A percentile compares a stretch with the other conserved stretches of the same genome.
Conservation (phyloP, 2,113 vertebrate species). For the Halichoerus grypus region DNA sequence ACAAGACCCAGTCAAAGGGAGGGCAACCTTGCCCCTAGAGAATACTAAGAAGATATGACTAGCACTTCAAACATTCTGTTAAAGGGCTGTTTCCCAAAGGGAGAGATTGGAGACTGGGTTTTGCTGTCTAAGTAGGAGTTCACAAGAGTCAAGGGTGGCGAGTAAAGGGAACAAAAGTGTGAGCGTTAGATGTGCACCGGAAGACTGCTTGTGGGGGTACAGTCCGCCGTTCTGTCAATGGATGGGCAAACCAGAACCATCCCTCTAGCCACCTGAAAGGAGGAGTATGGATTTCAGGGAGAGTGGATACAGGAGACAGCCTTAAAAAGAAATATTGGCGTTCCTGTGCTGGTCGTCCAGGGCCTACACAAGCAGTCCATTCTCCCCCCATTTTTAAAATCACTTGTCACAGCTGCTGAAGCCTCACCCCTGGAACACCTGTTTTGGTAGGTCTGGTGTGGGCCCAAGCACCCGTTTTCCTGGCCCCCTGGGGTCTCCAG, state of each 20-base stretch:
- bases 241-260: neutral
- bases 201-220: neutral
- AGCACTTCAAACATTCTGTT: neutral
- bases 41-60: neutral
- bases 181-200: neutral
- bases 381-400: neutral
- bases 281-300: neutral
- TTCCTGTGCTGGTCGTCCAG: neutral
- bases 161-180: rapidly evolving
- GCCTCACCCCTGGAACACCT: no score
- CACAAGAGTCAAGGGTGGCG: neutral
- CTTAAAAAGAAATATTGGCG: neutral
- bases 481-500: neutral
- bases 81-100: neutral
- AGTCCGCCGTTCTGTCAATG: neutral
- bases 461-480: neutral
- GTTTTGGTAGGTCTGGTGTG: neutral
- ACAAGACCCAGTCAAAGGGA: neutral
- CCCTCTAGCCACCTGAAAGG: neutral
- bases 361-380: neutral
- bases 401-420: neutral
- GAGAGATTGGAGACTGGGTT: neutral
- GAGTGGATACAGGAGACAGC: neutral
- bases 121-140: slow-evolving; percentile 38
- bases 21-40: neutral